Base-by-base conservation (phyloP, 2,797 vertebrate genomes). In the Ciconia nigra region DNA sequence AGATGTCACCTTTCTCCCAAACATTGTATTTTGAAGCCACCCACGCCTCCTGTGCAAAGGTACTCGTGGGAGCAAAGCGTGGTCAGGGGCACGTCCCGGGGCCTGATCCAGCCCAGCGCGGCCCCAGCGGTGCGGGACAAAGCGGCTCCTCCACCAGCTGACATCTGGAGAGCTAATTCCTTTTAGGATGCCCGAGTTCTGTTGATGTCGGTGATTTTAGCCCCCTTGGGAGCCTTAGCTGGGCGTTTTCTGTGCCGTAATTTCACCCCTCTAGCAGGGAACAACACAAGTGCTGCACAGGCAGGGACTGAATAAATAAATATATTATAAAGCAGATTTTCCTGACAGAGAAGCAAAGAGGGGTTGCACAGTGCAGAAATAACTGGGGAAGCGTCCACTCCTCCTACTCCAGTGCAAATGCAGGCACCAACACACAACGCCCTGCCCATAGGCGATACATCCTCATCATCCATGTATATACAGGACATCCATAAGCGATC, bases 171-270 rank as follows among this genome's bases (percentile, higher is more conserved):
- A 83, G 35, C 10, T 31, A 69, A 79, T 61, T 59, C 46, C 33
- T 86, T 70, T 25, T n/a, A 70, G 55, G 55, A 94, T 70, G 87
- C 39, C 51, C 5, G 6, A 88, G 62, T 41, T 71, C 47, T 14
- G 14, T 25, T 19, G 35, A 13, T 39, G 13, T 6, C 12, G 1
- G 63, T 77, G 83, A 51, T 62, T 91, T 94, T 54, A 88, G 55
- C 4, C 12, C 71, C 55, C 6, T 9, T 18, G 59, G 39, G 55
- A 87, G 61, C 25, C 20, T 57, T 55, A 21, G 21, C 19, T 10
- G 3, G 41, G n/a, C 7, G 20, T 69, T 55, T 74, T 65, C 78
- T 42, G 33, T 0, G 0, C 47, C 8, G 3, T 1, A 41, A 59
- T 49, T 89, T 81, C 83, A 88, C 46, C 69, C 21, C n/a, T 76